phyloP scores from a whole-genome alignment of 2,113 vertebrate genomes.

The Amblyopsis rosae region DNA sequence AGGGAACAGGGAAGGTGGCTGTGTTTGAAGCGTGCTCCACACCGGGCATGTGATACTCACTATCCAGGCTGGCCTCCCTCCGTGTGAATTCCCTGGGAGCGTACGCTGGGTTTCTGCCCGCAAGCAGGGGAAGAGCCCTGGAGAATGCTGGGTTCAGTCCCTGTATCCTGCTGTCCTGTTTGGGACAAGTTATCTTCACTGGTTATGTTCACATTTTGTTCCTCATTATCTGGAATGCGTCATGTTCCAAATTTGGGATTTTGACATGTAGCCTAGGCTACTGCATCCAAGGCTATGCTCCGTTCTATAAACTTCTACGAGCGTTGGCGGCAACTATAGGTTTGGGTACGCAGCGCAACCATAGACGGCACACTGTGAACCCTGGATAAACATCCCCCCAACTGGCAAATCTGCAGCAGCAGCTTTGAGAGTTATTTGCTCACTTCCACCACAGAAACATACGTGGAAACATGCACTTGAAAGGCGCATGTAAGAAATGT shows the following conservation, averaged over 20 bases:
- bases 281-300: no score
- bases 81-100: slow-evolving; percentile 66
- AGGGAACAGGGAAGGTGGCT: neutral
- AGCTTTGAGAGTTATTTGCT: no score
- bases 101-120: slow-evolving; percentile 67
- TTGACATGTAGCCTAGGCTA: no score
- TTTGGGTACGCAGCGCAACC: no score
- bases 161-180: slow-evolving; percentile 59
- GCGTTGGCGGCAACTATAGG: no score
- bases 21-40: neutral
- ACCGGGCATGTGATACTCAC: slow-evolving; percentile 72
- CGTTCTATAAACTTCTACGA: no score
- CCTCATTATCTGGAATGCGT: no score
- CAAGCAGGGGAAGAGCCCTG: slow-evolving; percentile 68
- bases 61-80: slow-evolving; percentile 79
- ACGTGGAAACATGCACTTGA: slow-evolving; percentile 57
- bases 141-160: slow-evolving; percentile 44
- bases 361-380: no score
- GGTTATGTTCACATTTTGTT: no score
- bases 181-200: slow-evolving; percentile 14
- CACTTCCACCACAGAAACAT: slow-evolving; percentile 36
- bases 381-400: no score
- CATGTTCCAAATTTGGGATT: no score
- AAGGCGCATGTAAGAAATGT: slow-evolving; percentile 73
- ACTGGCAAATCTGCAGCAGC: no score